These are phyloP conservation scores for Passer domesticus DNA, from an alignment of 2,113 vertebrate genomes.

Conservation along the genomic window DNA sequence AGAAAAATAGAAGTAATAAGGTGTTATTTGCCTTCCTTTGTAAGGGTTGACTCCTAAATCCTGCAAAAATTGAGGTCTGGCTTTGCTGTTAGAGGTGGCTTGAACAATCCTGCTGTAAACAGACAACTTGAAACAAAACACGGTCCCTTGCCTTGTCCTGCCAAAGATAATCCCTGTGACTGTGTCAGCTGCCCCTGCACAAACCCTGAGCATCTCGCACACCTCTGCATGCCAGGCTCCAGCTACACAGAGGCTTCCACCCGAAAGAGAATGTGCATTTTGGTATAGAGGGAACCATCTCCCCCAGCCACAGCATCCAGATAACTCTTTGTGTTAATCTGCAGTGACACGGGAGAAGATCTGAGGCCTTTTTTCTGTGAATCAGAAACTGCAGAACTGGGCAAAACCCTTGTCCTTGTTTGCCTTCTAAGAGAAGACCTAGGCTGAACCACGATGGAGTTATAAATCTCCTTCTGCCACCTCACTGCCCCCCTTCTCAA, in stretches of 20 bases:
- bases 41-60: not conserved
- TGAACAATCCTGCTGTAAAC: not conserved
- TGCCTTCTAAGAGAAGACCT: not conserved
- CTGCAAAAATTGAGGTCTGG: not conserved
- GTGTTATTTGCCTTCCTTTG: not conserved
- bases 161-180: fast-evolving
- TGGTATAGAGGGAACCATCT: not conserved
- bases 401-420: not conserved
- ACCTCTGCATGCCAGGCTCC: not conserved
- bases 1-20: not conserved
- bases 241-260: not conserved
- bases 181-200: fast-evolving
- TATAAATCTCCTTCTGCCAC: not conserved
- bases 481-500: not conserved
- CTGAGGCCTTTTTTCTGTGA: not conserved
- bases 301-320: not conserved
- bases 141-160: not conserved
- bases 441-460: fast-evolving
- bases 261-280: fast-evolving
- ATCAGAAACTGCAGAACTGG: not conserved
- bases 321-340: not conserved
- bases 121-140: not conserved
- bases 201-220: not conserved
- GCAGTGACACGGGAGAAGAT: not conserved
- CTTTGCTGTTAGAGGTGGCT: not conserved